These are phyloP conservation scores for Ophion ellenae DNA, from an alignment of 2,888 invertebrate species.

Conservation along the genomic window DNA sequence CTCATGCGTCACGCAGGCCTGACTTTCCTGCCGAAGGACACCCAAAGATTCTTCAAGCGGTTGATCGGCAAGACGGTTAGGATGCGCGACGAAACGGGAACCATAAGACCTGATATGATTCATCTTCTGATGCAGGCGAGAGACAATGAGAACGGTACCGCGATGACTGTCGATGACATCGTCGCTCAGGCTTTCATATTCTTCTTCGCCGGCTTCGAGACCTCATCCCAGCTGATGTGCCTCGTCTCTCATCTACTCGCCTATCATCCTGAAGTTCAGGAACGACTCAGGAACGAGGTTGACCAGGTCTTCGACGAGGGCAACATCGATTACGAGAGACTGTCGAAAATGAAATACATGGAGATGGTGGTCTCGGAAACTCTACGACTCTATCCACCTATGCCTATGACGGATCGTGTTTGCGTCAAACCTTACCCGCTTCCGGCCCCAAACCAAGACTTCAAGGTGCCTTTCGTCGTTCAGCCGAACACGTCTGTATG, in stretches of 20 bases:
- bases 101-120: slow-evolving; percentile 86
- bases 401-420: slow-evolving; percentile 84
- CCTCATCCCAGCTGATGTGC: slow-evolving; percentile 69
- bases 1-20: slow-evolving; percentile 47
- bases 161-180: slow-evolving; percentile 77
- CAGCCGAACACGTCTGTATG: slow-evolving; percentile 58
- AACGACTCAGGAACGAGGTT: slow-evolving; percentile 79
- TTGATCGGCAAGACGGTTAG: slow-evolving; percentile 83
- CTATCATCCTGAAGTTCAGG: slow-evolving; percentile 82
- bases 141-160: slow-evolving; percentile 54
- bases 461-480: slow-evolving; percentile 42
- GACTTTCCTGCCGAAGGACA: slow-evolving; percentile 40
- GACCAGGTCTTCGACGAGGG: slow-evolving; percentile 67
- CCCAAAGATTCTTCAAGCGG: slow-evolving; percentile 60
- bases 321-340: slow-evolving; percentile 64
- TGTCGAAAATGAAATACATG: slow-evolving; percentile 71
- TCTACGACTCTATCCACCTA: slow-evolving; percentile 85
- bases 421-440: slow-evolving; percentile 85
- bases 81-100: slow-evolving; percentile 77
- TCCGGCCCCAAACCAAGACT: slow-evolving; percentile 70
- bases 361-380: slow-evolving; percentile 82
- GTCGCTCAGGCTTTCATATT: slow-evolving; percentile 82
- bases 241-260: slow-evolving; percentile 69
- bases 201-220: slow-evolving; percentile 74
- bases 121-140: slow-evolving; percentile 85